A percentile compares a stretch with the other conserved stretches of the same genome.
phyloP scores from a whole-genome alignment of 2,888 invertebrate species.

The Chloroclysta siterata region DNA sequence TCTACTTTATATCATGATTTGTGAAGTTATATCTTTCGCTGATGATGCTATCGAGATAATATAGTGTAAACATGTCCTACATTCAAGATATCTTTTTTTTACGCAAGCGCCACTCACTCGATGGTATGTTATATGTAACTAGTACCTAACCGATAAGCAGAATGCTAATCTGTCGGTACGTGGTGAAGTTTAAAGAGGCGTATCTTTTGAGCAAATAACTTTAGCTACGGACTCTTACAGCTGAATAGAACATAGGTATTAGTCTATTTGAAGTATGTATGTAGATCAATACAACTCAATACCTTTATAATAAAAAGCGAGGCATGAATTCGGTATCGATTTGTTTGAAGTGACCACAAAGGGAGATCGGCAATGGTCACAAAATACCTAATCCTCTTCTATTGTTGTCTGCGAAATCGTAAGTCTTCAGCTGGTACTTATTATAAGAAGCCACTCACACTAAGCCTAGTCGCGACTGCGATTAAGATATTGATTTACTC shows the following conservation, averaged over 20 bases:
- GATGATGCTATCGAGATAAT: constrained; percentile 26
- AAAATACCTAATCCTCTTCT: constrained; percentile 10
- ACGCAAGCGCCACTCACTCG: constrained; percentile 36
- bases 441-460: constrained; percentile 42
- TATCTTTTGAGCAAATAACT: constrained; percentile 19
- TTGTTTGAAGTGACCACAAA: not conserved
- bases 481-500: constrained; percentile 42
- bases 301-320: too few relatives aligned
- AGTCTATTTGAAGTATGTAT: too few relatives aligned
- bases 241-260: constrained; percentile 1
- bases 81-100: constrained; percentile 27
- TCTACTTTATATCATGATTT: not conserved
- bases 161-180: constrained; percentile 20
- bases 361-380: not conserved
- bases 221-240: constrained; percentile 7
- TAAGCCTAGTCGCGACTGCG: constrained; percentile 44
- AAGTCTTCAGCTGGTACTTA: constrained; percentile 34
- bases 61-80: constrained; percentile 20
- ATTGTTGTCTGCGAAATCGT: constrained; percentile 30
- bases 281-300: too few relatives aligned
- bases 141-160: constrained; percentile 28
- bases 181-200: constrained; percentile 13
- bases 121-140: constrained; percentile 24
- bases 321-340: not conserved
- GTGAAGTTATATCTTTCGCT: constrained; percentile 8